Evolutionary conservation across 2,888 invertebrate genomes (phyloP).

Genomic region (Caenorhabditis sp.): DNA sequence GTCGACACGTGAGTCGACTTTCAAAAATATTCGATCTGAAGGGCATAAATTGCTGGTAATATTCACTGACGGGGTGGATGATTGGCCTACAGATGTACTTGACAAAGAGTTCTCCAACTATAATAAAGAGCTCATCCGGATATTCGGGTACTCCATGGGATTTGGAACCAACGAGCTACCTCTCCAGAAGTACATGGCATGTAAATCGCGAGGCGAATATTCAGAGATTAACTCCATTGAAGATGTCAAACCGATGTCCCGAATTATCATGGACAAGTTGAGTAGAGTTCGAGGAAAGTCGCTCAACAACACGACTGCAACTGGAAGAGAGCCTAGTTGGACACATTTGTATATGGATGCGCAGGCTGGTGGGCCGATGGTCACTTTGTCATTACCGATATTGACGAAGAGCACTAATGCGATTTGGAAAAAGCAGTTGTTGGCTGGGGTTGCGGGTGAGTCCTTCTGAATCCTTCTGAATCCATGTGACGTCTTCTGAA

Average conservation of each 20-base stretch:
- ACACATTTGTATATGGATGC: conserved; percentile 66
- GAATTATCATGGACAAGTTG: conserved; percentile 58
- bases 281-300: conserved; percentile 34
- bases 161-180: conserved; percentile 62
- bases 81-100: conserved; percentile 74
- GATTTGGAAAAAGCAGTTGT: conserved; percentile 38
- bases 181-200: conserved; percentile 58
- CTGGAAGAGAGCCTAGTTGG: conserved; percentile 59
- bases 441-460: conserved; percentile 58
- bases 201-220: conserved; percentile 49
- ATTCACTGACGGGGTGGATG: conserved; percentile 76
- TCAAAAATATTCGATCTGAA: conserved; percentile 67
- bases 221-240: conserved; percentile 64
- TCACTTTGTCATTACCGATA: conserved; percentile 64
- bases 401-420: conserved; percentile 22
- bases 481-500: too few relatives aligned
- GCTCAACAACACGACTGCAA: conserved; percentile 32
- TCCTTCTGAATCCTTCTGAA: too few relatives aligned
- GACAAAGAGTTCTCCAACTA: conserved; percentile 65
- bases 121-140: conserved; percentile 50
- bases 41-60: conserved; percentile 76
- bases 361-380: conserved; percentile 60
- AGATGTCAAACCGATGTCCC: conserved; percentile 63
- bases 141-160: conserved; percentile 68
- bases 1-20: conserved; percentile 41